These are phyloP conservation scores for Philaenus spumarius DNA, from an alignment of 1,140 invertebrate genomes.

Conservation along the genomic window DNA sequence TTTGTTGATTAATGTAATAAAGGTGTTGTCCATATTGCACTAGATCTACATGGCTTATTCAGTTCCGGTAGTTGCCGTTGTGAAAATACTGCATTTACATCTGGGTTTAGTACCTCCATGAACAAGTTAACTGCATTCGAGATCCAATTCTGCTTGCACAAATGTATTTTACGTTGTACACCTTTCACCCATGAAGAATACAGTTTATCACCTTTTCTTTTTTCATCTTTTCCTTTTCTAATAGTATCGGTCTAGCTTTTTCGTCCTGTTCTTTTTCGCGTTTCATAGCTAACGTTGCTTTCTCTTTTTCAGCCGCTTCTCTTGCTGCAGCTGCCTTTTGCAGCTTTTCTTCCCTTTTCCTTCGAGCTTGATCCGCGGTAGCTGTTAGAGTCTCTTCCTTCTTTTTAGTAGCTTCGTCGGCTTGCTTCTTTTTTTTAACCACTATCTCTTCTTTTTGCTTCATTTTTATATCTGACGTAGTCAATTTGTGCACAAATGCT, in stretches of 20 bases:
- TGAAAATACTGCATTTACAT: no score
- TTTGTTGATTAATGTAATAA: no score
- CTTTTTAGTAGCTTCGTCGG: conserved; percentile 11
- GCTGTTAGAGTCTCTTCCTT: conserved; percentile 9
- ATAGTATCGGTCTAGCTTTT: conserved; percentile 6
- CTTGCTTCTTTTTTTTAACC: conserved; percentile 1
- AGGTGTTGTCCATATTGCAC: no score
- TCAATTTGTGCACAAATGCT: neutral
- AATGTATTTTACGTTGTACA: no score
- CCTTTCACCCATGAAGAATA: no score
- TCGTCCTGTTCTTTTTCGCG: conserved; percentile 7
- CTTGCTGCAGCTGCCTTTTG: conserved; percentile 8
- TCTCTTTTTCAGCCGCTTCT: conserved; percentile 16
- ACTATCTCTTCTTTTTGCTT: conserved; percentile 12
- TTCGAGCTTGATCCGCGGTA: neutral
- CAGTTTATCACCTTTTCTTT: conserved; percentile 8
- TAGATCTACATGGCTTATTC: no score
- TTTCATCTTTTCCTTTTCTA: conserved; percentile 14
- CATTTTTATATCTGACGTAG: neutral
- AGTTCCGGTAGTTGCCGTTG: no score
- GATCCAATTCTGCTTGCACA: no score
- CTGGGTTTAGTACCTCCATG: no score
- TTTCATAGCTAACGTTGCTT: conserved; percentile 8
- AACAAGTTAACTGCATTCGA: no score
- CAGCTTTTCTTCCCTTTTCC: conserved; percentile 14